phyloP scores from a whole-genome alignment of 2,888 invertebrate genomes.

The Gari tellinella region DNA sequence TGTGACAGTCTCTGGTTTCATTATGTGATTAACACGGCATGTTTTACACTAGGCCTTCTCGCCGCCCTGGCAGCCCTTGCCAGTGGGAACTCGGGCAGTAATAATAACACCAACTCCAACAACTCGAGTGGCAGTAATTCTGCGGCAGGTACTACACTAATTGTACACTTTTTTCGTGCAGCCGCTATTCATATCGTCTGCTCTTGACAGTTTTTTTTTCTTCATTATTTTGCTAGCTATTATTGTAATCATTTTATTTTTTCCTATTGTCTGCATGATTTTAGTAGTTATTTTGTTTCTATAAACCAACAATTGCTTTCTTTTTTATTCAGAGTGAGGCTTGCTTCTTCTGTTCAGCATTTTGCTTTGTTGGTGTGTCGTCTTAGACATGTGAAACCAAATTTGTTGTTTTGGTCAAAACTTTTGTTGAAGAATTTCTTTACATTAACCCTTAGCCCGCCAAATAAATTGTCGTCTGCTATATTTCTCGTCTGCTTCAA shows the following conservation, averaged over 20 bases:
- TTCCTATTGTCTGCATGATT: conserved; percentile 40
- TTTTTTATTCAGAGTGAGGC: too few relatives aligned
- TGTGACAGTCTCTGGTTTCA: too few relatives aligned
- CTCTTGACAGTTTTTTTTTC: conserved; percentile 30
- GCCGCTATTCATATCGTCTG: conserved; percentile 66
- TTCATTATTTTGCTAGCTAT: conserved; percentile 56
- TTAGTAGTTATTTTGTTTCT: conserved; percentile 34
- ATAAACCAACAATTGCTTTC: neutral
- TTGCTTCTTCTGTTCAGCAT: neutral
- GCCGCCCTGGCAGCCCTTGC: conserved; percentile 74
- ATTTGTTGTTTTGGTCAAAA: too few relatives aligned
- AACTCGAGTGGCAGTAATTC: conserved; percentile 54
- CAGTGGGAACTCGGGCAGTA: conserved; percentile 65
- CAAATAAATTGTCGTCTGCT: too few relatives aligned
- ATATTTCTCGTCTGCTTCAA: too few relatives aligned
- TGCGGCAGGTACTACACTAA: conserved; percentile 58
- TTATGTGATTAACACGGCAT: conserved; percentile 1
- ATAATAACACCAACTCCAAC: conserved; percentile 61
- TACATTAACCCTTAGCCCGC: too few relatives aligned
- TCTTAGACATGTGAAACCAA: too few relatives aligned
- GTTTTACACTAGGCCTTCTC: conserved; percentile 69
- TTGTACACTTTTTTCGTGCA: conserved; percentile 50
- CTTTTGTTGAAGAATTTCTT: too few relatives aligned
- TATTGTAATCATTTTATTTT: conserved; percentile 21
- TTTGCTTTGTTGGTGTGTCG: conserved; percentile 2